A percentile compares a stretch with the other conserved stretches of the same genome.
Conservation (phyloP, 2,113 vertebrate species). For the Eubucco bourcierii region DNA sequence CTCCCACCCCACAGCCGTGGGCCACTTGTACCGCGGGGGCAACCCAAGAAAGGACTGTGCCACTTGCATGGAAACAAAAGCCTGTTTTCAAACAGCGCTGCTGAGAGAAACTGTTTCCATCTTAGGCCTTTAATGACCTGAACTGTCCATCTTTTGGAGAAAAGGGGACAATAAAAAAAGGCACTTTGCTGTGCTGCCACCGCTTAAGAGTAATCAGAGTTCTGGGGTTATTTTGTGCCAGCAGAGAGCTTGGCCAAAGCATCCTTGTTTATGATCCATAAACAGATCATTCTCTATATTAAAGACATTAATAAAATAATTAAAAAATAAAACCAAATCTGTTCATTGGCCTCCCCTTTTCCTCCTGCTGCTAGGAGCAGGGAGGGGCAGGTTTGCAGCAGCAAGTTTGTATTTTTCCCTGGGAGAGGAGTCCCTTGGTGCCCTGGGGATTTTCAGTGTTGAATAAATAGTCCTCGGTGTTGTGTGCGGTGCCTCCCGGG, state of each 20-base stretch:
- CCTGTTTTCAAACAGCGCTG: slow-evolving; percentile 78
- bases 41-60: slow-evolving; percentile 59
- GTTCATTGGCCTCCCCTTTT: slow-evolving; percentile 5
- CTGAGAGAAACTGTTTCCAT: slow-evolving; percentile 74
- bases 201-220: no score
- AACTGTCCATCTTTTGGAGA: slow-evolving; percentile 63
- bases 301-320: not conserved
- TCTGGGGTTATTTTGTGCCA: not conserved
- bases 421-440: slow-evolving; percentile 53
- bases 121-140: slow-evolving; percentile 78
- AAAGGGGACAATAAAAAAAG: not conserved
- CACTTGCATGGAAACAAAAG: slow-evolving; percentile 78
- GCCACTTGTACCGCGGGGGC: slow-evolving; percentile 49
- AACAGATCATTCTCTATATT: not conserved
- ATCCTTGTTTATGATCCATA: slow-evolving; percentile 22
- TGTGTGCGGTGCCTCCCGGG: slow-evolving; percentile 78
- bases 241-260: not conserved
- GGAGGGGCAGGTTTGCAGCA: slow-evolving; percentile 59
- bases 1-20: not conserved
- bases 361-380: not conserved
- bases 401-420: slow-evolving; percentile 60
- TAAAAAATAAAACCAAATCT: not conserved
- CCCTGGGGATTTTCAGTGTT: slow-evolving; percentile 71
- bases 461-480: slow-evolving; percentile 77
- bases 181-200: slow-evolving; percentile 33